Percentiles rank a stretch among this genome's conserved stretches.
These are phyloP conservation scores for Cyclina sinensis DNA, from an alignment of 1,140 invertebrate species.

Conservation along the genomic window DNA sequence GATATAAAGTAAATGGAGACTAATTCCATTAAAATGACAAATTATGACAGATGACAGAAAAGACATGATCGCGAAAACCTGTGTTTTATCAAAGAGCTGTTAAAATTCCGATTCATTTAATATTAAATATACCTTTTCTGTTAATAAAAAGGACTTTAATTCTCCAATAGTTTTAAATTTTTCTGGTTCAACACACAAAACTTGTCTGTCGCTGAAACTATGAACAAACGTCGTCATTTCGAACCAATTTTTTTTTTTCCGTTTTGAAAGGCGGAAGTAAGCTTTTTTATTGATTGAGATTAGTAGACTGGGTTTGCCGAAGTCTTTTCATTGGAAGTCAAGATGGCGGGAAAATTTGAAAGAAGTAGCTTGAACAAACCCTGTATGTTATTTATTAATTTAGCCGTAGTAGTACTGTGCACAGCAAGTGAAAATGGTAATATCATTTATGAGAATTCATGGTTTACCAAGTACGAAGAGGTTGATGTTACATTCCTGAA, in stretches of 20 bases:
- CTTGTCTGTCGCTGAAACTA: conserved; percentile 43
- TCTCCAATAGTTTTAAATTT: conserved; percentile 31
- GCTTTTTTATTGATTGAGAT: background rate
- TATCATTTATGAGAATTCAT: background rate
- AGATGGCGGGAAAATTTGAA: conserved; percentile 55
- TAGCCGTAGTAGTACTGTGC: background rate
- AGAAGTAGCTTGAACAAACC: background rate
- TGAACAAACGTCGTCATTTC: conserved; percentile 56
- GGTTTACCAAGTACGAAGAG: conserved; percentile 9
- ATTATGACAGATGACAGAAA: background rate
- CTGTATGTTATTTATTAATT: too few species aligned
- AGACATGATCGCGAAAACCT: background rate
- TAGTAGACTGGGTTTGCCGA: background rate
- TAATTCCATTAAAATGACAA: too few species aligned
- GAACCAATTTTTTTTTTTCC: too few species aligned
- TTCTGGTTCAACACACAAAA: conserved; percentile 45
- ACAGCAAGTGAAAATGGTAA: background rate
- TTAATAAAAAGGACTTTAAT: background rate
- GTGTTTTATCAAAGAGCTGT: background rate
- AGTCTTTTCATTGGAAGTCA: background rate
- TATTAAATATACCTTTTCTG: background rate
- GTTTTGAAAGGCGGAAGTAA: conserved; percentile 36
- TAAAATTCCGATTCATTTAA: background rate
- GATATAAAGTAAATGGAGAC: too few species aligned
- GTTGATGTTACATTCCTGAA: background rate